Base-by-base conservation (phyloP, 2,113 vertebrate genomes). In the Glareola pratincola region DNA sequence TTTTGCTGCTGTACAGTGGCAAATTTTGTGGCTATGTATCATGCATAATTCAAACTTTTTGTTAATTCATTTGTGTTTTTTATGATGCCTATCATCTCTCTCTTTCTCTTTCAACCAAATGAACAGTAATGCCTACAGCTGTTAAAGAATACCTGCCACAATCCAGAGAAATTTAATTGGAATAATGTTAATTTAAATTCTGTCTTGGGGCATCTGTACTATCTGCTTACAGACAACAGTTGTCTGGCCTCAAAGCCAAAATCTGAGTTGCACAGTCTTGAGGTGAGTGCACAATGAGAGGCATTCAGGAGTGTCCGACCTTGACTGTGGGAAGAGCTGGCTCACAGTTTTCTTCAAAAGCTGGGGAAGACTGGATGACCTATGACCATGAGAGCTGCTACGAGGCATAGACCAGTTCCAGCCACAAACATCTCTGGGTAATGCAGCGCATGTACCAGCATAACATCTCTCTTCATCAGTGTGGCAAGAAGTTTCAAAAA, bases 361-460 rank as follows among this genome's bases (percentile, higher is more conserved):
- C 20, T 51, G 34, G 11, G 14, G 9, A 88, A 47, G 37, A 16
- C 20, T 0, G 0, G 11, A 19, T 64, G 11, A 39, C 27, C 23
- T 59, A 32, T 0, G 1, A 17, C 37, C 32, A 24, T 57, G 34
- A 57, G 24, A 43, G 71, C 20, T 51, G 19, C 78, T 59, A 12
- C 51, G 37, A 66, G 50, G 24, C 34, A n/a, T 9, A 19, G 62
- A 34, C 50, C 36, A 82, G 7, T 50, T 63, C 62, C 63, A 72
- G 45, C 51, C 47, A 14, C 29, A 77, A 39, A 45, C 16, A 20
- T 16, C 34, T 71, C 36, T 45, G 59, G 29, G 20, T 72, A 51
- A 51, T 10, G 10, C 16, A 24, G 16, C 23, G 22, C 9, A 3
- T 0, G 0, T 51, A 56, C 32, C 50, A 57, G 29, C 7, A 10